Evolutionary conservation across 1,140 invertebrate genomes (phyloP), one percentile per base, ranked within the genome.

Genomic region (Colletes gigas): DNA sequence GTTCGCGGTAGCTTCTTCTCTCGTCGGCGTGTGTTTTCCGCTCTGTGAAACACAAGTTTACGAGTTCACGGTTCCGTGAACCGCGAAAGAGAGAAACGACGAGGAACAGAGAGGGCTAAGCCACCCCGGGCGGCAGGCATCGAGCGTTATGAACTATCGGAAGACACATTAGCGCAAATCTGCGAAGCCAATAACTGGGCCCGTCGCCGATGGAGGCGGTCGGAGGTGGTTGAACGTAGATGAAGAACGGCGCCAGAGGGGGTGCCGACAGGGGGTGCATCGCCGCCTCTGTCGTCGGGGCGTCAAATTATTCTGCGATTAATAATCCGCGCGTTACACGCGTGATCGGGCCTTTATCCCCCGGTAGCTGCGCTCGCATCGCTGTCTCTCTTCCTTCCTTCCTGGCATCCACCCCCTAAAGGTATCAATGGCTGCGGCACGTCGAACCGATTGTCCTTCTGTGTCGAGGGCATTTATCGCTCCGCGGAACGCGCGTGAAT

Each of bases 291-390:
- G 84, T 85, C 82, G 83, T 19, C 82, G 84, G 83, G 86, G 88
- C 87, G 89, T 89, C 88, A 90, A 92, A 93, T 93, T 93, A 92
- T 92, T 90, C 91, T 70, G 84, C 91, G 91, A 93, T 92, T 92
- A 92, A 93, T 93, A 92, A 93, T 93, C 91, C 87, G 84, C 88
- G 84, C 88, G 91, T 93, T 93, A 92, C 91, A 92, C 92, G 91
- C 92, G 92, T 91, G 92, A 92, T 92, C 91, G 90, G 90, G 17
- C 88, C 91, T 90, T 92, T 90, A 91, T 92, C 89, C 80, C 81
- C 80, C 81, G 44, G 47, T 60, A 30, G 76, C 60, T 67, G 59
- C 54, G 44, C 78, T 78, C 63, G 74, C 80, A 52, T 59, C 82
- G 73, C 66, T 78, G 74, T 87, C 74, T 77, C 69, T 78, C 75